phyloP scores from a whole-genome alignment of 2,797 vertebrate genomes.

The Acrossocheilus fasciatus region DNA sequence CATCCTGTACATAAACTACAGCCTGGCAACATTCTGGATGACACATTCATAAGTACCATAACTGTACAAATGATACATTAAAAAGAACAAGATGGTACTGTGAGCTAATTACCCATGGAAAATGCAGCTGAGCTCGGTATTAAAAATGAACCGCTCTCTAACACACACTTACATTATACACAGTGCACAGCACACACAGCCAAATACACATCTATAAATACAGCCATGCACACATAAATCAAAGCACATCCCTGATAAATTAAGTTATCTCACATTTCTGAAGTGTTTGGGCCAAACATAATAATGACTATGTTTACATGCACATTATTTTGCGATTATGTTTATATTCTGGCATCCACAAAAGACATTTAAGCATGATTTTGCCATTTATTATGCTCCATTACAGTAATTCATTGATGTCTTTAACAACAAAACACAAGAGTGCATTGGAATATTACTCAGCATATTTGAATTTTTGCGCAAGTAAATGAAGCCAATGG shows the following conservation, averaged over 20 bases:
- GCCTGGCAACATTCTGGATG: conserved; percentile 26
- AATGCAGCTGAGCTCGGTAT: conserved; percentile 16
- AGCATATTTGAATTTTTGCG: not conserved
- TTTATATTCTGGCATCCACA: not conserved
- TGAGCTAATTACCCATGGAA: conserved; percentile 34
- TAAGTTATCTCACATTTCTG: conserved; percentile 28
- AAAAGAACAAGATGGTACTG: conserved; percentile 25
- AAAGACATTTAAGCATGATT: not conserved
- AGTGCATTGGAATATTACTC: not conserved
- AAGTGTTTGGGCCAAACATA: conserved; percentile 36
- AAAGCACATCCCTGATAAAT: conserved; percentile 23
- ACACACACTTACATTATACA: conserved; percentile 13
- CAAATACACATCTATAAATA: conserved; percentile 15
- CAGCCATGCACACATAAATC: conserved; percentile 1
- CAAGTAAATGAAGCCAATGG: not conserved
- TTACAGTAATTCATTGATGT: not conserved
- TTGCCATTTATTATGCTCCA: not conserved
- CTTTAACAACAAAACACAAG: not conserved
- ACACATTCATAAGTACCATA: conserved; percentile 3
- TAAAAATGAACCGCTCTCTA: conserved; percentile 17
- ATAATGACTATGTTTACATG: not conserved
- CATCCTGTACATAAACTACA: conserved; percentile 50
- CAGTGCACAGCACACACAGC: not conserved
- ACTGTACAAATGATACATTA: conserved; percentile 20
- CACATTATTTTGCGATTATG: conserved; percentile 1